phyloP scores from a whole-genome alignment of 2,888 invertebrate species.

The Rhagophthalmus giganteus region DNA sequence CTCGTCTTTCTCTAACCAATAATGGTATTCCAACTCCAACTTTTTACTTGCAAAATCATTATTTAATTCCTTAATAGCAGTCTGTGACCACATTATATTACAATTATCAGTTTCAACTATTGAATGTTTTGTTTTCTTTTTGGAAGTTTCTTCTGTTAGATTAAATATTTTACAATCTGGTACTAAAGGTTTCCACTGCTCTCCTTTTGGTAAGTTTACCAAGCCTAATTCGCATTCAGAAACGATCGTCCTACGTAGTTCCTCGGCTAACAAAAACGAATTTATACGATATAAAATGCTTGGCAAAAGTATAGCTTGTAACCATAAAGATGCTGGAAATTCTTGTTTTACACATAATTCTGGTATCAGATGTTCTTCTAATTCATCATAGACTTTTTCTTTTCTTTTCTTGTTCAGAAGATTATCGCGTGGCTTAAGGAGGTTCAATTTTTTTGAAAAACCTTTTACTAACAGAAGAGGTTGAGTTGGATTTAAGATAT shows the following conservation, averaged over 20 bases:
- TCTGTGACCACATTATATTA: too few species aligned
- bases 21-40: conserved; percentile 54
- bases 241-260: conserved; percentile 65
- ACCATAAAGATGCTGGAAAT: conserved; percentile 78
- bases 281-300: conserved; percentile 78
- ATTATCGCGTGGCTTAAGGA: conserved; percentile 61
- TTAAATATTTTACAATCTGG: too few species aligned
- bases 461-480: conserved; percentile 81
- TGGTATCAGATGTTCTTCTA: conserved; percentile 76
- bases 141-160: too few species aligned
- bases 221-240: conserved; percentile 54
- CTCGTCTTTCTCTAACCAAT: conserved; percentile 62
- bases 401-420: conserved; percentile 51
- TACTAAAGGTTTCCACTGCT: conserved; percentile 46
- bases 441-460: conserved; percentile 63
- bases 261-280: conserved; percentile 72
- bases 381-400: conserved; percentile 58
- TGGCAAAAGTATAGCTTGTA: conserved; percentile 82
- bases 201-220: conserved; percentile 34
- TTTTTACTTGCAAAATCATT: conserved; percentile 54
- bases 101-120: too few species aligned
- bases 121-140: too few species aligned
- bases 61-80: conserved; percentile 53
- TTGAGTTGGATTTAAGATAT: conserved; percentile 67
- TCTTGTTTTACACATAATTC: conserved; percentile 79